Conservation (phyloP, 1,140 invertebrate species). For the Zeugodacus cucurbitae region DNA sequence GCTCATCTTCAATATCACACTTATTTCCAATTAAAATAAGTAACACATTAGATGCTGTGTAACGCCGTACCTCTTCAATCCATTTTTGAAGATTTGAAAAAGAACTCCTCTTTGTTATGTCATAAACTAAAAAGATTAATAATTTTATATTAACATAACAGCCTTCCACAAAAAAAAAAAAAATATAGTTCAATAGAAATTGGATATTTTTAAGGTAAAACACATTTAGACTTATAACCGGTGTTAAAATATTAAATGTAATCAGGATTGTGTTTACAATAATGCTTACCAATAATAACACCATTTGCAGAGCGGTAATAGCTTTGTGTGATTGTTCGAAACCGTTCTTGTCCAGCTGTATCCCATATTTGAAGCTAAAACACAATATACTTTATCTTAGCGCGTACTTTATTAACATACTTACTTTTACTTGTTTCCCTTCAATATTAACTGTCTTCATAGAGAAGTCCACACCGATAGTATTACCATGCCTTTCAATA, state of each 20-base stretch:
- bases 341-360: slow-evolving; percentile 92
- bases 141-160: no score
- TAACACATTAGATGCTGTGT: slow-evolving; percentile 90
- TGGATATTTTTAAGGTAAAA: no score
- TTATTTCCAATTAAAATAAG: slow-evolving; percentile 93
- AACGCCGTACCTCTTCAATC: slow-evolving; percentile 94
- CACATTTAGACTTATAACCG: no score
- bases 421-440: slow-evolving; percentile 92
- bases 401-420: background rate
- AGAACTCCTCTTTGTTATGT: slow-evolving; percentile 90
- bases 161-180: background rate
- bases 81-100: slow-evolving; percentile 91
- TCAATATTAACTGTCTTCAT: slow-evolving; percentile 95
- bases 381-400: background rate
- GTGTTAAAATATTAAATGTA: no score
- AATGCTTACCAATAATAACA: slow-evolving; percentile 82
- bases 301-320: slow-evolving; percentile 94
- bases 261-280: no score
- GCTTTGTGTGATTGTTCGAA: slow-evolving; percentile 92
- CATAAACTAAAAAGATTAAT: slow-evolving; percentile 79
- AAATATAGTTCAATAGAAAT: background rate
- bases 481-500: slow-evolving; percentile 91
- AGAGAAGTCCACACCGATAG: slow-evolving; percentile 96
- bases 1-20: slow-evolving; percentile 82
- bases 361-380: slow-evolving; percentile 85